phyloP scores from a whole-genome alignment of 2,113 vertebrate species.

The Amphilophus citrinellus region DNA sequence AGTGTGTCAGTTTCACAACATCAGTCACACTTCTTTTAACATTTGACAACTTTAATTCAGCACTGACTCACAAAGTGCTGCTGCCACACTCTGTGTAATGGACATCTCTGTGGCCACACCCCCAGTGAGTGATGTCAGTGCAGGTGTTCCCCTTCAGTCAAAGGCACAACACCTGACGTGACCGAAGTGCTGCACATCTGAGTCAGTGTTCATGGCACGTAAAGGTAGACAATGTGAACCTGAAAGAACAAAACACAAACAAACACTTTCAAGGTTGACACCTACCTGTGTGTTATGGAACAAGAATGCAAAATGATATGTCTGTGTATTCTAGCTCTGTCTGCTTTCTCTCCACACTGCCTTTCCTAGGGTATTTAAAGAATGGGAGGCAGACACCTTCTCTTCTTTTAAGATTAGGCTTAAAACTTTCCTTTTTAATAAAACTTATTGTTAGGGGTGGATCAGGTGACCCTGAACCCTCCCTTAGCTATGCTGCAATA shows the following conservation, averaged over 20 bases:
- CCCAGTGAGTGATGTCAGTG: constrained; percentile 20
- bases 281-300: not conserved
- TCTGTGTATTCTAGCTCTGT: not conserved
- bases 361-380: too few species aligned
- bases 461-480: too few species aligned
- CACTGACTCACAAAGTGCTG: constrained; percentile 7
- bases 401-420: too few species aligned
- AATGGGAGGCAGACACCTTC: too few species aligned
- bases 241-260: rapidly evolving
- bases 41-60: not conserved
- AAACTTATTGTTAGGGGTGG: too few species aligned
- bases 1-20: not conserved
- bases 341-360: not conserved
- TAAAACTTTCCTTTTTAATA: too few species aligned
- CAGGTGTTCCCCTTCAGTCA: constrained; percentile 43
- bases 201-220: constrained; percentile 11
- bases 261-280: not conserved
- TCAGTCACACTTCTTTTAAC: not conserved
- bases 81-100: not conserved
- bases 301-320: not conserved
- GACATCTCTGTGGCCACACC: not conserved
- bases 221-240: not conserved
- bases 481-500: too few species aligned
- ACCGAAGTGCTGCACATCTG: not conserved
- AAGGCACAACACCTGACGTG: constrained; percentile 27